phyloP scores from a whole-genome alignment of 2,797 vertebrate genomes.

The Microcaecilia unicolor region DNA sequence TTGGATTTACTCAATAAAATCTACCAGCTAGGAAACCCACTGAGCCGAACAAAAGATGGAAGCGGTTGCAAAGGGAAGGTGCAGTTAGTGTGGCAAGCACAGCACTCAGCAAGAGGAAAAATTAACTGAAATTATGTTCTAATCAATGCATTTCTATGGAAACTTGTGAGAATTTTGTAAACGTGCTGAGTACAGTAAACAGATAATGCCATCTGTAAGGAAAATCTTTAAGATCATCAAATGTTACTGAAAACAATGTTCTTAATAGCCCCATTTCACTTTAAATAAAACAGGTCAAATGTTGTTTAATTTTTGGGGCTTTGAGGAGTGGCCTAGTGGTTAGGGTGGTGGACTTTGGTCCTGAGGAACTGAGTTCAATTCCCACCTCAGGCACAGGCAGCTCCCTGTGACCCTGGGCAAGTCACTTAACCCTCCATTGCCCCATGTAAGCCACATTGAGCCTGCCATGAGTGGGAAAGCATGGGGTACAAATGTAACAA shows the following conservation, averaged over 20 bases:
- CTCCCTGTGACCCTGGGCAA: no score
- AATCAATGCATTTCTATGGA: constrained; percentile 90
- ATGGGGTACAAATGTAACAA: no score
- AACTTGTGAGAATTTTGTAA: constrained; percentile 65
- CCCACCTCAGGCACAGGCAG: no score
- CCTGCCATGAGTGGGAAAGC: no score
- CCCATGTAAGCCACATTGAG: no score
- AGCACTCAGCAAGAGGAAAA: constrained; percentile 67
- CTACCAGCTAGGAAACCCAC: constrained; percentile 88
- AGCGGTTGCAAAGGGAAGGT: constrained; percentile 60
- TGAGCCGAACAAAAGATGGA: constrained; percentile 81
- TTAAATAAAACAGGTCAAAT: constrained; percentile 15
- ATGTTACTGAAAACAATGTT: background rate
- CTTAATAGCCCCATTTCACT: constrained; percentile 20
- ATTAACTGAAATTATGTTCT: constrained; percentile 73
- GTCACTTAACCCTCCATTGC: no score
- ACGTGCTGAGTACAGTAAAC: constrained; percentile 27
- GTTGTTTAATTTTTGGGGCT: constrained; percentile 9
- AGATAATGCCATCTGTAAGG: constrained; percentile 14
- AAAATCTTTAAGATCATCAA: constrained; percentile 26
- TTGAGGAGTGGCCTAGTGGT: no score
- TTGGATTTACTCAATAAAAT: constrained; percentile 99
- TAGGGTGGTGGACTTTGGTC: no score
- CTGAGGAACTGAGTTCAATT: no score
- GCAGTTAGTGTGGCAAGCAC: constrained; percentile 55